Evolutionary conservation across 1,140 invertebrate species (phyloP).

Genomic region (Megalonaias nervosa): DNA sequence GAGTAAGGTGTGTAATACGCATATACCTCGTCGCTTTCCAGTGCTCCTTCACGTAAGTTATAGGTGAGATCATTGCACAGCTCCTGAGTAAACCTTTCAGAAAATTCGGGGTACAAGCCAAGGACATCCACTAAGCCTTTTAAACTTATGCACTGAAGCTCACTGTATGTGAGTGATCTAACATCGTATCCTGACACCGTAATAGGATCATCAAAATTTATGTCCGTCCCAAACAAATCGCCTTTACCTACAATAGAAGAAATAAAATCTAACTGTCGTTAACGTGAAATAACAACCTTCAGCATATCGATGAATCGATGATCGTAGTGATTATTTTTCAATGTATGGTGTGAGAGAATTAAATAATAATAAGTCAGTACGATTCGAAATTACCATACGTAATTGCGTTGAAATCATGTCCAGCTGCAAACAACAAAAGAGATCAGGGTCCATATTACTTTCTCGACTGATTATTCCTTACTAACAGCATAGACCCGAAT

Average conservation of each 20-base stretch:
- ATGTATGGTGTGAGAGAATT: too few species aligned
- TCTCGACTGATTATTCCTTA: too few species aligned
- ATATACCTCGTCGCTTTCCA: conserved; percentile 56
- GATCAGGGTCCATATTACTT: too few species aligned
- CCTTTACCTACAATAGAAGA: conserved; percentile 84
- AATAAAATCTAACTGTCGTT: not conserved
- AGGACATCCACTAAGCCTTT: conserved; percentile 87
- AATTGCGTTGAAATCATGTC: too few species aligned
- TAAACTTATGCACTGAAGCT: conserved; percentile 91
- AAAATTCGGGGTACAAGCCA: conserved; percentile 93
- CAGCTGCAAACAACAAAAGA: too few species aligned
- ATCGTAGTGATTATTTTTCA: too few species aligned
- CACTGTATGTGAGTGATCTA: conserved; percentile 94
- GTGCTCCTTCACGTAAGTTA: conserved; percentile 88
- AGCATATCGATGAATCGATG: too few species aligned
- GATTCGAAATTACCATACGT: too few species aligned
- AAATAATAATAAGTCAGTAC: too few species aligned
- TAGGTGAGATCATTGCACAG: conserved; percentile 97
- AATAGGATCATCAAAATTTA: conserved; percentile 82
- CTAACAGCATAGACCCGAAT: too few species aligned
- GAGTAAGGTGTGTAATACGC: not conserved
- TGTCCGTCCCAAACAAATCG: conserved; percentile 95
- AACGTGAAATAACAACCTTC: too few species aligned
- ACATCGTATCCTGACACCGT: conserved; percentile 96
- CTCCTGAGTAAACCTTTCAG: conserved; percentile 90